phyloP scores from a whole-genome alignment of 2,113 vertebrate species.

The Megaleporinus macrocephalus region DNA sequence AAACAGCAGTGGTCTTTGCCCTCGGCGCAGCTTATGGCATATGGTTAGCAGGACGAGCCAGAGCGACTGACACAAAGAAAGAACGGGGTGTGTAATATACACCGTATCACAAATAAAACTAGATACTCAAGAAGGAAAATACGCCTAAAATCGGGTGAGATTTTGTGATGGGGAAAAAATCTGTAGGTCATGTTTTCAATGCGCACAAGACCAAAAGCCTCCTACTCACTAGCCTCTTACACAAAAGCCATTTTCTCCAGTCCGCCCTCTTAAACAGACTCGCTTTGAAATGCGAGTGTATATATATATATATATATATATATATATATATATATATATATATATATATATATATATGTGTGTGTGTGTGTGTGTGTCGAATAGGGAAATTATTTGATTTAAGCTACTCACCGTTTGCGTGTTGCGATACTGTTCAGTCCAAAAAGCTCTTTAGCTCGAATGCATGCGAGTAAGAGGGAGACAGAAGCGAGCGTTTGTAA shows the following conservation, averaged over 20 bases:
- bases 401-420: slow-evolving; percentile 69
- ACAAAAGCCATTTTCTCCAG: background rate
- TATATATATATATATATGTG: too few species aligned
- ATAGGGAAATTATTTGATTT: slow-evolving; percentile 33
- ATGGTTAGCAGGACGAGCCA: slow-evolving; percentile 76
- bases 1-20: slow-evolving; percentile 8
- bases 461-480: slow-evolving; percentile 60
- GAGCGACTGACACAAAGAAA: slow-evolving; percentile 65
- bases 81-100: background rate
- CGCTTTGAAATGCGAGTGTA: background rate
- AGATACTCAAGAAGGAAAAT: background rate
- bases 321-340: too few species aligned
- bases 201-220: background rate
- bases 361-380: too few species aligned
- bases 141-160: background rate
- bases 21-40: slow-evolving; percentile 65
- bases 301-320: too few species aligned
- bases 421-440: slow-evolving; percentile 26
- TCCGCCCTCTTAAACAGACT: slow-evolving; percentile 19
- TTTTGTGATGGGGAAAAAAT: background rate
- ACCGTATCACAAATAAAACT: background rate
- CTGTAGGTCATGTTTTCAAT: background rate
- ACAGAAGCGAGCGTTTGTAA: slow-evolving; percentile 65
- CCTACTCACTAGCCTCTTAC: background rate
- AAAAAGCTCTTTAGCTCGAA: background rate